Conservation (phyloP, 2,113 vertebrate genomes). For the Ictalurus furcatus region DNA sequence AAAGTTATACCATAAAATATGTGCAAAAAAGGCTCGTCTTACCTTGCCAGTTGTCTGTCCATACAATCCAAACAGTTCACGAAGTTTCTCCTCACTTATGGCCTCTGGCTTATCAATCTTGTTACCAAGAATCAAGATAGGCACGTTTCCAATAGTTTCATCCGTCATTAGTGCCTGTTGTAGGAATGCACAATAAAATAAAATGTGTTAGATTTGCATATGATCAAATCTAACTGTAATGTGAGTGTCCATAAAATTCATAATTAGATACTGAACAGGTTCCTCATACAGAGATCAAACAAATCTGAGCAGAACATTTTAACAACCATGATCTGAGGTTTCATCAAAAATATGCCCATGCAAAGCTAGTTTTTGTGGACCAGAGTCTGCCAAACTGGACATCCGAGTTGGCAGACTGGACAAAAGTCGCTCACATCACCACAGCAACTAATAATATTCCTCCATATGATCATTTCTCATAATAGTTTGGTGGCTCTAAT, state of each 20-base stretch:
- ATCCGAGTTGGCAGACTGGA: too few relatives aligned
- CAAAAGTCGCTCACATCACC: neutral
- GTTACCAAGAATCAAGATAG: slow-evolving; percentile 96
- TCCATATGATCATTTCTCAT: neutral
- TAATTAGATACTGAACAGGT: neutral
- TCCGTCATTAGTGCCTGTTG: slow-evolving; percentile 94
- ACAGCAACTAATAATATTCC: neutral
- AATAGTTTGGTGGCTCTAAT: neutral
- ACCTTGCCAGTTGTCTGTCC: slow-evolving; percentile 98
- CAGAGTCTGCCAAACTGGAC: neutral
- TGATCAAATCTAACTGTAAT: neutral
- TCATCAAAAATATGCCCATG: neutral
- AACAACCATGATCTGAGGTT: neutral
- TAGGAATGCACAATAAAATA: neutral
- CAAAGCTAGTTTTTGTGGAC: neutral
- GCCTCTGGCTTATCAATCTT: slow-evolving; percentile 97
- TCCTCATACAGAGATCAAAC: neutral
- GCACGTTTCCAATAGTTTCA: slow-evolving; percentile 96
- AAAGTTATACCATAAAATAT: neutral
- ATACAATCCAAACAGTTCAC: slow-evolving; percentile 88
- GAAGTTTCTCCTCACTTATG: slow-evolving; percentile 92
- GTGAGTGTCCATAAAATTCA: neutral
- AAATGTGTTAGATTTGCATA: neutral
- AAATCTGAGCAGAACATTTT: neutral
- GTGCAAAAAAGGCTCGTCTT: slow-evolving; percentile 34